phyloP scores from a whole-genome alignment of 92 coral and sea anemone species.

The Epizoanthus stellaris region DNA sequence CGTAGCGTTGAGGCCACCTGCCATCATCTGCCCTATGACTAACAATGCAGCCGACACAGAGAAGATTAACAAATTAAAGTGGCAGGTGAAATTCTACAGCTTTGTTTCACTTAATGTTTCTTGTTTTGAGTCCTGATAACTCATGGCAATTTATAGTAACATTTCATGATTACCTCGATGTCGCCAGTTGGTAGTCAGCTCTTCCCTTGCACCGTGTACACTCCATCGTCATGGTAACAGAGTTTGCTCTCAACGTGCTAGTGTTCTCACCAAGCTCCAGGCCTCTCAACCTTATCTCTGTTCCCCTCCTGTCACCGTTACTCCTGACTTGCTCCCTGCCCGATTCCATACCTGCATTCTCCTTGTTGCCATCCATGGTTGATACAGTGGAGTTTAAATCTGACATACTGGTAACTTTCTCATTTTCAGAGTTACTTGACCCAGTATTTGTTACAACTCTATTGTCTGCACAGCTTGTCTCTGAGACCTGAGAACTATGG shows the following conservation, averaged over 20 bases:
- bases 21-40: too few species aligned
- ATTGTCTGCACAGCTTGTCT: not conserved
- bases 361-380: constrained; percentile 2
- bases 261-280: constrained; percentile 86
- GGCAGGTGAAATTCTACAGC: too few species aligned
- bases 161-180: constrained; percentile 54
- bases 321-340: not conserved
- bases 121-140: not conserved
- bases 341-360: not conserved
- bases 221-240: constrained; percentile 76
- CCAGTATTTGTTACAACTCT: not conserved
- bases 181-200: constrained; percentile 54
- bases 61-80: too few species aligned
- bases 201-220: constrained; percentile 81
- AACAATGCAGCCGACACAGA: too few species aligned
- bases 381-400: not conserved
- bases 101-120: not conserved
- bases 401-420: not conserved
- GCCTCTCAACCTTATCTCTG: constrained; percentile 84
- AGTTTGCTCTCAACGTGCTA: constrained; percentile 69
- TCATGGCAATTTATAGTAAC: too few species aligned
- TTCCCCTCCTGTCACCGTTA: constrained; percentile 61
- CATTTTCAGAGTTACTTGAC: not conserved
- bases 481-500: not conserved
- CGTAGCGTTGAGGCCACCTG: too few species aligned